Evolutionary conservation across 30 jellyfish, hydroid and myxozoan genomes (phyloP), one percentile per base, ranked within the genome.

Genomic region (Nemopilema nomurai): DNA sequence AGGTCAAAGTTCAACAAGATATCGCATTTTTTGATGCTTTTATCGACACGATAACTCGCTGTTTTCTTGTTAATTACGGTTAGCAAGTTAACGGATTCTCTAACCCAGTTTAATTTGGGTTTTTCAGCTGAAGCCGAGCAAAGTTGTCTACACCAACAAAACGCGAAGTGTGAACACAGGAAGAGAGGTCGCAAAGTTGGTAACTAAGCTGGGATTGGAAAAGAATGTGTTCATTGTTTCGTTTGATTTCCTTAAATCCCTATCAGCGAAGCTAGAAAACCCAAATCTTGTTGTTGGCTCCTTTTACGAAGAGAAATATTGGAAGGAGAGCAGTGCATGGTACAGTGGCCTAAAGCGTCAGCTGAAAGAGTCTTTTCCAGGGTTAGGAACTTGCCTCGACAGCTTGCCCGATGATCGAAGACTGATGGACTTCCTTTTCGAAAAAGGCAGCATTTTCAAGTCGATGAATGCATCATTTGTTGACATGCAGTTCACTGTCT

Each of bases 91-190:
- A n/a, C n/a, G n/a, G n/a, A n/a, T n/a, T n/a, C n/a, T n/a, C n/a
- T n/a, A n/a, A n/a, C n/a, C n/a, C n/a, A n/a, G n/a, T n/a, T n/a
- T n/a, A n/a, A n/a, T n/a, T n/a, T n/a, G n/a, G n/a, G n/a, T n/a
- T n/a, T n/a, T n/a, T n/a, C 71, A 92, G 98, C 88, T 92, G 97
- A 92, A 92, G 62, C 97, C 98, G 17, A 79, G 95, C 31, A 19
- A 63, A 53, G 21, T 79, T 28, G 51, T 52, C 6, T 76, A 26
- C 71, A 29, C 31, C 24, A 89, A 83, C 74, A 21, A 79, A 0
- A 62, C 50, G 30, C 78, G 77, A 24, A 74, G 87, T 26, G 52
- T 63, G 18, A 76, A 76, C 1, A 87, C 97, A 9, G 98, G 97
- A 9, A 70, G 63, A 70, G 89, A 87, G 19, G 96, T 92, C 8